These are phyloP conservation scores for Anarhynchus alexandrinus DNA, from an alignment of 2,113 vertebrate species.

Conservation along the genomic window DNA sequence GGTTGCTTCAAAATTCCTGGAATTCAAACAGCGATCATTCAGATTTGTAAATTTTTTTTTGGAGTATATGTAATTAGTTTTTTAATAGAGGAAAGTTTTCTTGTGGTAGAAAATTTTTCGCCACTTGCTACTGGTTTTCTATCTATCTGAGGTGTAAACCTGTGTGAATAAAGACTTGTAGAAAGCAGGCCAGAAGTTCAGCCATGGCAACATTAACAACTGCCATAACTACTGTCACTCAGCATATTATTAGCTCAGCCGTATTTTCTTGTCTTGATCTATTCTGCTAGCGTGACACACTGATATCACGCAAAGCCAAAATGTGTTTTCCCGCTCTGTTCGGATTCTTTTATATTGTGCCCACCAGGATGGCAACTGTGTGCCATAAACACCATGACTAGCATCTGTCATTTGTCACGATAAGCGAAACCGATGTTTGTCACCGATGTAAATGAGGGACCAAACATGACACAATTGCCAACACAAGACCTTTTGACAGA, in stretches of 20 bases:
- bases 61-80: neutral
- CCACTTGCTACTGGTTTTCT: neutral
- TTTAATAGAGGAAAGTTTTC: neutral
- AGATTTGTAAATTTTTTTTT: neutral
- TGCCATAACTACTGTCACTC: accelerated
- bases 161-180: neutral
- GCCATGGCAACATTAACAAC: neutral
- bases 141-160: neutral
- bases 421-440: neutral
- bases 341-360: neutral
- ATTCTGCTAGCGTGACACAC: neutral
- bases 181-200: neutral
- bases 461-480: neutral
- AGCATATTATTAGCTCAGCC: neutral
- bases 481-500: neutral
- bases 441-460: neutral
- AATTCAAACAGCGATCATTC: neutral
- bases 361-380: neutral
- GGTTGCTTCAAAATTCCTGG: neutral
- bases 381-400: neutral
- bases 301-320: neutral
- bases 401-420: neutral
- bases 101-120: neutral
- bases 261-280: neutral
- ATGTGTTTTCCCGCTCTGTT: neutral